These are phyloP conservation scores for Upupa epops DNA, from an alignment of 2,113 vertebrate species.

Conservation along the genomic window DNA sequence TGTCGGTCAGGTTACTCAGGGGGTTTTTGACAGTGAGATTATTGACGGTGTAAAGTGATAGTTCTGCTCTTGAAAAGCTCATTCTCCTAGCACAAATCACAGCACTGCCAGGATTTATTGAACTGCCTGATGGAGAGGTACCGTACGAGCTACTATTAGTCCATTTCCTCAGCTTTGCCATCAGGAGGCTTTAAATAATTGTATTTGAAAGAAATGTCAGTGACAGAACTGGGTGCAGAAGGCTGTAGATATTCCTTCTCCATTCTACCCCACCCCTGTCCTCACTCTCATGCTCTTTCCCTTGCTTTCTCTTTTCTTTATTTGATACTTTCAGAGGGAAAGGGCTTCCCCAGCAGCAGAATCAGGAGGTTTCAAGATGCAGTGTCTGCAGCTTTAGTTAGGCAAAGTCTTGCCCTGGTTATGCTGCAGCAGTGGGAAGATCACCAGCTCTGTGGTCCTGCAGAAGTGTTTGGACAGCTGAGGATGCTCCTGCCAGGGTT, in stretches of 20 bases:
- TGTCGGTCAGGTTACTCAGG: conserved; percentile 37
- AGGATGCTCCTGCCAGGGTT: neutral
- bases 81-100: conserved; percentile 60
- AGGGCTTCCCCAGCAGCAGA: neutral
- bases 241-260: conserved; percentile 9
- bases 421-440: neutral
- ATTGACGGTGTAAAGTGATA: conserved; percentile 57
- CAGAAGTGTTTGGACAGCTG: neutral
- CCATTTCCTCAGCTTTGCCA: conserved; percentile 59
- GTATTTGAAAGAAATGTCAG: conserved; percentile 65
- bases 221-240: conserved; percentile 43
- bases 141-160: conserved; percentile 47
- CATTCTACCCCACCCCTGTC: neutral
- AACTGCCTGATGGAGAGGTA: conserved; percentile 54
- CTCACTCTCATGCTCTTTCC: neutral
- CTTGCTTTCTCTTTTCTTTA: conserved; percentile 3
- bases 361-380: neutral
- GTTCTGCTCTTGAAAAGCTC: conserved; percentile 61
- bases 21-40: conserved; percentile 50
- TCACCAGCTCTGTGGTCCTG: neutral
- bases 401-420: neutral
- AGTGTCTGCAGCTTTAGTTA: neutral
- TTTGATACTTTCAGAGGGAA: conserved; percentile 29
- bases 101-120: conserved; percentile 63
- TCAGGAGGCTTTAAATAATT: conserved; percentile 67